These are phyloP conservation scores for Mactra quadrangularis DNA, from an alignment of 1,140 invertebrate species.

Conservation along the genomic window DNA sequence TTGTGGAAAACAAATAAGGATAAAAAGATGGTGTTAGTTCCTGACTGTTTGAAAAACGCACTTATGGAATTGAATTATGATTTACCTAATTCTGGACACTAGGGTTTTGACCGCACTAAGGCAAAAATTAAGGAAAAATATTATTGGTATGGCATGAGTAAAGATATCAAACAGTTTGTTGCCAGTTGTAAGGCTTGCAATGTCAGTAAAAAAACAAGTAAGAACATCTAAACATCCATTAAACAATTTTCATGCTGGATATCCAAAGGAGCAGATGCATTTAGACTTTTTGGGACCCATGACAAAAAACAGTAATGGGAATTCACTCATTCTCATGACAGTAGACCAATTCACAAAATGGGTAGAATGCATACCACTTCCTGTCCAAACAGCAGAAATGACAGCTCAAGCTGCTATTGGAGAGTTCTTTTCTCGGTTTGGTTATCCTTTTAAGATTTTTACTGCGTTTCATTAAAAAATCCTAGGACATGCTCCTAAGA, in stretches of 20 bases:
- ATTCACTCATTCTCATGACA: slow-evolving; percentile 69
- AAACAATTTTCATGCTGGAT: slow-evolving; percentile 20
- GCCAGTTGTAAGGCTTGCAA: slow-evolving; percentile 16
- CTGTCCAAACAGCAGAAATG: slow-evolving; percentile 61
- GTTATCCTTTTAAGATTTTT: slow-evolving; percentile 54
- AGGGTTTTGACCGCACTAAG: slow-evolving; percentile 28
- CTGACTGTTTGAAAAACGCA: neutral
- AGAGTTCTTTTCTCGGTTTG: slow-evolving; percentile 63
- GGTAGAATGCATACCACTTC: slow-evolving; percentile 68
- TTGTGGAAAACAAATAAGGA: neutral
- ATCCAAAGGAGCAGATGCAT: too few species aligned
- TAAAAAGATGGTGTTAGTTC: neutral
- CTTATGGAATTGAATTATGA: neutral
- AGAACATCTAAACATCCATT: neutral
- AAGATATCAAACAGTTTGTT: slow-evolving; percentile 18
- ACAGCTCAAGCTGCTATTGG: slow-evolving; percentile 41
- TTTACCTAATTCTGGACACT: slow-evolving; percentile 22
- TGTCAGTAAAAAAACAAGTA: slow-evolving; percentile 40
- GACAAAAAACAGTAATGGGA: slow-evolving; percentile 65
- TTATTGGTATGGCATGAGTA: slow-evolving; percentile 20
- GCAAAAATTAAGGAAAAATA: slow-evolving; percentile 30
- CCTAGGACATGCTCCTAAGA: too few species aligned
- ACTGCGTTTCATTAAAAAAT: too few species aligned
- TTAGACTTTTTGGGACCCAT: too few species aligned
- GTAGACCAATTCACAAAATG: slow-evolving; percentile 78